Percentiles rank a stretch among this genome's conserved stretches.
Conservation (phyloP, 2,113 vertebrate genomes). For the Lepus timidus region DNA sequence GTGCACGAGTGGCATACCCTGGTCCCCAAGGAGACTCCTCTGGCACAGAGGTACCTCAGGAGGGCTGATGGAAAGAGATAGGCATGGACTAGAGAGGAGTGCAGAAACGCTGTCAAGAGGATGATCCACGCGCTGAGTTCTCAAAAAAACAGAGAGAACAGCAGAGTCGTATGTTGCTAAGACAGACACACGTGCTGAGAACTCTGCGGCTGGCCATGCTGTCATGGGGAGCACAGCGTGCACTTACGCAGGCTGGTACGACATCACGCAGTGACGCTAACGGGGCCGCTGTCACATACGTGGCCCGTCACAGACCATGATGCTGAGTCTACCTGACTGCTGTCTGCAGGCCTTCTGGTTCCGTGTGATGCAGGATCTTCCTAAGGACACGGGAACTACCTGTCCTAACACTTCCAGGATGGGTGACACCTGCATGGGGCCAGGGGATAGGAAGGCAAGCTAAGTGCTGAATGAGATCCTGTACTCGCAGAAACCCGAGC, state of each 20-base stretch:
- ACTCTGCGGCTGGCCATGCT: neutral
- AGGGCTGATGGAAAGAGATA: neutral
- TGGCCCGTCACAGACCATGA: no score
- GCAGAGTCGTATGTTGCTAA: neutral
- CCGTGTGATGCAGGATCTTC: fast-evolving
- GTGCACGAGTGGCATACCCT: neutral
- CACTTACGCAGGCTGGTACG: neutral
- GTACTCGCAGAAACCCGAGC: neutral
- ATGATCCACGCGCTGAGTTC: neutral
- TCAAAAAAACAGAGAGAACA: neutral
- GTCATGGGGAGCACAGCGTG: neutral
- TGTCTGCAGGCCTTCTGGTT: neutral
- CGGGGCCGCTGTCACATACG: neutral
- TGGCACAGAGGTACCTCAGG: neutral
- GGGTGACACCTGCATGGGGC: fast-evolving
- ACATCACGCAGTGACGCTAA: neutral
- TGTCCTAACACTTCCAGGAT: neutral
- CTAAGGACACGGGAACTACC: neutral
- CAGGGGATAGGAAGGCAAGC: neutral
- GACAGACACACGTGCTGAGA: neutral
- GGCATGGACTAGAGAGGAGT: neutral
- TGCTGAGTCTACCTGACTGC: neutral
- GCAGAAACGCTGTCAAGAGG: neutral
- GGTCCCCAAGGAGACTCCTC: conserved; percentile 36
- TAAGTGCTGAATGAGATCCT: neutral